Evolutionary conservation across 1,140 invertebrate genomes (phyloP), one percentile per base, ranked within the genome.

Genomic region (Eubasilissa regina): DNA sequence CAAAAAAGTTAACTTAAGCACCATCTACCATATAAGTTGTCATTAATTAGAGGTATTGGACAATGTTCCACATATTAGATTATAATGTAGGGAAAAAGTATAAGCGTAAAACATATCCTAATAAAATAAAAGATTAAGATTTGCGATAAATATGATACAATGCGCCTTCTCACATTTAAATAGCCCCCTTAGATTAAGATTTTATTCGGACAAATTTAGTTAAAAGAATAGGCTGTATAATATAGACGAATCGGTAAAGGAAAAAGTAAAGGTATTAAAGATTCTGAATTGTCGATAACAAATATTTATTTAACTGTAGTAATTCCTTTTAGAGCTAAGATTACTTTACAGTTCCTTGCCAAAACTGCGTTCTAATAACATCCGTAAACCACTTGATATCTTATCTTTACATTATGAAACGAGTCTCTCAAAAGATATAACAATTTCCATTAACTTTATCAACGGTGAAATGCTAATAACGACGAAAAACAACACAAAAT

Each of bases 371-470:
- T 70, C 47, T 53, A 70, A 70, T 70, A 70, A 51, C 47, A 70
- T 10, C 66, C 12, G 45, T 13, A 51, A 70, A 70, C 66, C 66
- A 70, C 47, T 35, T 13, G 47, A 48, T 44, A 70, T n/a, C 47
- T 70, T 70, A 70, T 70, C 66, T 70, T 51, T 53, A 51, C 66
- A 70, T 25, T 51, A 48, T 51, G 45, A 53, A 70, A 70, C 66
- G 66, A 70, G 45, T 70, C 66, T 70, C 66, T 70, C 47, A 45
- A 70, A 70, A 35, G 66, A 70, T 35, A 53, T 70, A 70, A 70
- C 66, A 70, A 53, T 70, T 70, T 70, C 66, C 66, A 70, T 70
- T 70, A 70, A 70, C 66, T 21, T 70, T 70, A 70, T 70, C 66
- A 70, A 70, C 45, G 19, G 17, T 25, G 48, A 51, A 48, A 53